Conservation (phyloP, 2,797 vertebrate genomes). For the Scyliorhinus canicula region DNA sequence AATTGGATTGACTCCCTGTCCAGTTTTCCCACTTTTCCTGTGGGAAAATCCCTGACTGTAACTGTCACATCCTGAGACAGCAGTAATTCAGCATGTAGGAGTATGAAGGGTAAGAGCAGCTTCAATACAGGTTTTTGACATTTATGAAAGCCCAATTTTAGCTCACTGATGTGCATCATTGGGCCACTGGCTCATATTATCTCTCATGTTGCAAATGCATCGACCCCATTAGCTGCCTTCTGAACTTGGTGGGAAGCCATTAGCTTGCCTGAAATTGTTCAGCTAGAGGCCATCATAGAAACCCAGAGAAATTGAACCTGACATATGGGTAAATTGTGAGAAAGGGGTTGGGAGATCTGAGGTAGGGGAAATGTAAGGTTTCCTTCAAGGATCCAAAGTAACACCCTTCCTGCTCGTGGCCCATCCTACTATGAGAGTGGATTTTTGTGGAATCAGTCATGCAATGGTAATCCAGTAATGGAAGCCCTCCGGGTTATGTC, state of each 20-base stretch:
- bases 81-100: neutral
- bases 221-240: neutral
- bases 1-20: neutral
- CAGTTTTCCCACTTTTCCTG: neutral
- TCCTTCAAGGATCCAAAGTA: neutral
- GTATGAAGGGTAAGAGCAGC: neutral
- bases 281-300: neutral
- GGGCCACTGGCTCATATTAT: neutral
- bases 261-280: neutral
- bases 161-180: neutral
- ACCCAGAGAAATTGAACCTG: neutral
- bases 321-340: neutral
- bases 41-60: neutral
- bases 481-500: no score
- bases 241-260: neutral
- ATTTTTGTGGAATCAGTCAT: no score
- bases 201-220: neutral
- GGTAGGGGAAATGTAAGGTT: neutral
- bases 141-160: neutral
- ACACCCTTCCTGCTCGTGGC: neutral
- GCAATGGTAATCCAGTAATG: no score
- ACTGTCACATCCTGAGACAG: neutral
- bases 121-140: neutral
- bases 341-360: no score
- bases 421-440: neutral